phyloP scores from a whole-genome alignment of 1,140 invertebrate genomes.

The Scaptodrosophila lebanonensis region DNA sequence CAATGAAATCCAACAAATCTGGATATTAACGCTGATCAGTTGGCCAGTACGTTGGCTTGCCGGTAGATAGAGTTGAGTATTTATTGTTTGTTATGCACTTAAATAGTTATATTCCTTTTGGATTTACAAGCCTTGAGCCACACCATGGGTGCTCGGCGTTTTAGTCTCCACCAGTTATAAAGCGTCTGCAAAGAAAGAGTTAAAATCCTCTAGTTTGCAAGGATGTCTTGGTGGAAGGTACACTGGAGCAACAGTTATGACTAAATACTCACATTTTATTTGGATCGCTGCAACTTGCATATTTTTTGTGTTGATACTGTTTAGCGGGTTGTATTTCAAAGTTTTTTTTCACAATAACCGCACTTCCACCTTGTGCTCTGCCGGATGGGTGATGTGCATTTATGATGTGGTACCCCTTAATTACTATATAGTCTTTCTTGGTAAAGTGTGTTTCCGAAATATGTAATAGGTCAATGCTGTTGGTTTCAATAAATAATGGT shows the following conservation, averaged over 20 bases:
- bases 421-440: too few species aligned
- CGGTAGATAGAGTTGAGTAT: conserved; percentile 37
- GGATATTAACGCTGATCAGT: conserved; percentile 58
- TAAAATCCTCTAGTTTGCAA: too few species aligned
- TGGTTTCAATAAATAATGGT: conserved; percentile 1
- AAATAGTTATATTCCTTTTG: conserved; percentile 55
- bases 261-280: too few species aligned
- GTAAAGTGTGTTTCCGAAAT: conserved; percentile 20
- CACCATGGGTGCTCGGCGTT: conserved; percentile 76
- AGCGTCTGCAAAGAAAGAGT: conserved; percentile 63
- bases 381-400: too few species aligned
- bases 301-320: too few species aligned
- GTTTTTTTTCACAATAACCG: too few species aligned
- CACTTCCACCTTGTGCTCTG: too few species aligned
- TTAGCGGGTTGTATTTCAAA: too few species aligned
- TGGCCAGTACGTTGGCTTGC: conserved; percentile 76
- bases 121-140: conserved; percentile 64
- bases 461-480: conserved; percentile 11
- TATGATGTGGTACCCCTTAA: too few species aligned
- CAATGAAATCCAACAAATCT: conserved; percentile 69
- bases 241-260: too few species aligned
- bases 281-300: too few species aligned
- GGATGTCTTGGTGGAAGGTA: too few species aligned
- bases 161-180: conserved; percentile 71
- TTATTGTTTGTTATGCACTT: conserved; percentile 36